Evolutionary conservation across 1,140 invertebrate species (phyloP), one percentile per base, ranked within the genome.

Genomic region (Ephestia elutella): DNA sequence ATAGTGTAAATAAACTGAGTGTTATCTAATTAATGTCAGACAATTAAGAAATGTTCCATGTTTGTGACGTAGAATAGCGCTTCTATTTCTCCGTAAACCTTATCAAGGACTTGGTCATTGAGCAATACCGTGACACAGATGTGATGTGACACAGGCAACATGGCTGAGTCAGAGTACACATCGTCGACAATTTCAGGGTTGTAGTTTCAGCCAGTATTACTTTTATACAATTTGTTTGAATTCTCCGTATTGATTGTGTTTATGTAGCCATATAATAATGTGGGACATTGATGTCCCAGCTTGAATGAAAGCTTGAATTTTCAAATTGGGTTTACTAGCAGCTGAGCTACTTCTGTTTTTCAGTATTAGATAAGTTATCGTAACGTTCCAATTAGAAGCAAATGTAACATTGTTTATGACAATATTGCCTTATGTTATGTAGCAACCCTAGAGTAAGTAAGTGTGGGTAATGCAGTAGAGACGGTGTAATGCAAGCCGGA

Each of bases 401-500:
- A n/a, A n/a, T n/a, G n/a, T n/a, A n/a, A 7, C 21, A 25, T 25
- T 25, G 7, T 25, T 3, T 25, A 7, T 25, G 21, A 7, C 7
- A 25, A 25, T 25, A 7, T 25, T 3, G 21, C 21, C 21, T 3
- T 32, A 32, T 8, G 30, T n/a, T n/a, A 32, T 7, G 21, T 25
- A 10, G 30, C 1, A 44, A 44, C 38, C 38, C 13, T 44, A 44
- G n/a, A 2, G 5, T 15, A 15, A 32, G 21, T 25, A 2, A 25
- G 7, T 25, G 21, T 7, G 21, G 38, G 13, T 10, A 44, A 44
- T 44, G n/a, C 56, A 56, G 62, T 58, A 63, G 59, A 10, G 30
- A 32, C 60, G 62, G 55, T 65, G 71, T 68, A 53, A 74, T 70
- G 74, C 67, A 63, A 65, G 66, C 58, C 65, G 62, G 53, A 70